Conservation (phyloP, 2,888 invertebrate species). For the Agrotis puta region DNA sequence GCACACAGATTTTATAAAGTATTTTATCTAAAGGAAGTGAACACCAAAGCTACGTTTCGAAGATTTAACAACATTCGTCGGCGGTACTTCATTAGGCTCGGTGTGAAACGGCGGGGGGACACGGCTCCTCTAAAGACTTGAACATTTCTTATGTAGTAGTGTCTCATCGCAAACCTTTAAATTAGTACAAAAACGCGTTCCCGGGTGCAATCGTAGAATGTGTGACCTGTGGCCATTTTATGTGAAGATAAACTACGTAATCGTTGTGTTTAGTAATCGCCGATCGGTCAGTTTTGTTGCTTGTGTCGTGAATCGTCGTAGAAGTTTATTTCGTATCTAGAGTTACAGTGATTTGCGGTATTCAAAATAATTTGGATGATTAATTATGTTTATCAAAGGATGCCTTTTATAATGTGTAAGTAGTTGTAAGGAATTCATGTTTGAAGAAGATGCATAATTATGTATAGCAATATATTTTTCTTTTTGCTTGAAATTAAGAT, state of each 20-base stretch:
- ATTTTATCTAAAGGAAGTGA: constrained; percentile 68
- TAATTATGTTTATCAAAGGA: constrained; percentile 83
- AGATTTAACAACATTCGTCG: constrained; percentile 55
- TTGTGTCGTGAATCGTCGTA: constrained; percentile 85
- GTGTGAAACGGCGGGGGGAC: constrained; percentile 39
- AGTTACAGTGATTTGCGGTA: constrained; percentile 84
- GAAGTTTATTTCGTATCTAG: constrained; percentile 78
- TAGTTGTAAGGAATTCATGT: constrained; percentile 84
- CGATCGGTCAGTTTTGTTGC: constrained; percentile 81
- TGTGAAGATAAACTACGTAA: constrained; percentile 73
- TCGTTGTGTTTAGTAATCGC: constrained; percentile 81
- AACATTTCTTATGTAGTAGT: constrained; percentile 73
- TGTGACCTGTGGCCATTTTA: constrained; percentile 79
- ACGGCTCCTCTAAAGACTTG: constrained; percentile 41
- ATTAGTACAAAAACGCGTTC: constrained; percentile 87
- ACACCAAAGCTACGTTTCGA: constrained; percentile 77
- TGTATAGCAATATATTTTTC: constrained; percentile 82
- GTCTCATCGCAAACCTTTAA: constrained; percentile 74
- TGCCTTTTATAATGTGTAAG: constrained; percentile 89
- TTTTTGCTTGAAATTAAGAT: constrained; percentile 79
- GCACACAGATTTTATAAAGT: constrained; percentile 60
- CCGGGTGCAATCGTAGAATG: constrained; percentile 80
- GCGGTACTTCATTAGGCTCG: constrained; percentile 58
- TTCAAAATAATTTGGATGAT: constrained; percentile 78
- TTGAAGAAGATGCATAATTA: constrained; percentile 82